Percentiles rank a stretch among this genome's conserved stretches.
Evolutionary conservation across 2,797 vertebrate species (phyloP).

Genomic region (Artibeus lituratus): DNA sequence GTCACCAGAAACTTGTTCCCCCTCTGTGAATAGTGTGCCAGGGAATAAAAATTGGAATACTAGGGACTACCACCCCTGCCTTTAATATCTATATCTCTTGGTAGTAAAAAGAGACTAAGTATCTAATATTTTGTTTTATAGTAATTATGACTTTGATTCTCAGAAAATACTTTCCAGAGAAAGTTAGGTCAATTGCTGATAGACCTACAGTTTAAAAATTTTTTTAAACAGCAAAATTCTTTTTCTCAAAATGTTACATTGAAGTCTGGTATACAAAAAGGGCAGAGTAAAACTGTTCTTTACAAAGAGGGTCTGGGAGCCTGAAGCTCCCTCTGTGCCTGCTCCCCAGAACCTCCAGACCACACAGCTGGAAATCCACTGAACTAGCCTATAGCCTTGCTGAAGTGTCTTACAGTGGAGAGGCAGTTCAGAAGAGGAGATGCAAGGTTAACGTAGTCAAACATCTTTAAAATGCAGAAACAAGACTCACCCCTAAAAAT

Average conservation of each 20-base stretch:
- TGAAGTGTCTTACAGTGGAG: not conserved
- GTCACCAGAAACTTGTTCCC: not conserved
- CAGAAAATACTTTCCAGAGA: not conserved
- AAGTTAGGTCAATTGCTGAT: not conserved
- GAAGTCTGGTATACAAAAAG: not conserved
- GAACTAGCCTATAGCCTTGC: not conserved
- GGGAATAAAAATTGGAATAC: not conserved
- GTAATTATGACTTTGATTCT: not conserved
- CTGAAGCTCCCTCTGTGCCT: too few relatives aligned
- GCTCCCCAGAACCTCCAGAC: not conserved
- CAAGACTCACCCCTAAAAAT: not conserved
- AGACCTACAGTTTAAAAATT: not conserved
- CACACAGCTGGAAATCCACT: not conserved
- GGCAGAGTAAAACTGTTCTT: not conserved
- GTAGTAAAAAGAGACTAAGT: not conserved
- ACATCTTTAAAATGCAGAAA: not conserved
- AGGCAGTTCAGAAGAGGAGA: not conserved
- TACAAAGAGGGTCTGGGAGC: not conserved
- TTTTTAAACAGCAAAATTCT: not conserved
- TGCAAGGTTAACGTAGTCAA: not conserved
- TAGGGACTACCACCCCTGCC: not conserved
- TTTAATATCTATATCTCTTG: not conserved
- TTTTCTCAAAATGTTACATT: not conserved
- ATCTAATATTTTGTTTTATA: not conserved
- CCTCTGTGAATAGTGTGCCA: not conserved